Evolutionary conservation across 2,113 vertebrate genomes (phyloP).

Genomic region (Clarias magur): DNA sequence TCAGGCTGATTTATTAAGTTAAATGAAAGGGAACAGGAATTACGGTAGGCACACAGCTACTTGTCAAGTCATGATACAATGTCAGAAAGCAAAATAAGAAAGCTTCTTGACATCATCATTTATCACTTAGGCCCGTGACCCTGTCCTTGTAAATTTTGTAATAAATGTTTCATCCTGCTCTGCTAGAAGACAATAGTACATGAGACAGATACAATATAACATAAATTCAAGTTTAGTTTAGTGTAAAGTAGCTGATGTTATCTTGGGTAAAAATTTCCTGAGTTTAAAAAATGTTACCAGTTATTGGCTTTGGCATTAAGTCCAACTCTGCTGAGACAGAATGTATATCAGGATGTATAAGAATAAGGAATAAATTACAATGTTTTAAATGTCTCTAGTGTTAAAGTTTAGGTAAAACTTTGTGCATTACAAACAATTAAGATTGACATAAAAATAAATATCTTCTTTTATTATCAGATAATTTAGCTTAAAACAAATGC

Average conservation of each 20-base stretch:
- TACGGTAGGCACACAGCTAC: not conserved
- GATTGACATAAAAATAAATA: too few relatives aligned
- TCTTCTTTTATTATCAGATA: too few relatives aligned
- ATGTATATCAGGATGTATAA: not conserved
- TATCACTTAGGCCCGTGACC: slow-evolving; percentile 13
- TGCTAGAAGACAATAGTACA: not conserved
- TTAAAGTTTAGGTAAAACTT: too few relatives aligned
- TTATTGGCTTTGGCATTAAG: not conserved
- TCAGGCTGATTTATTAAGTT: slow-evolving; percentile 28
- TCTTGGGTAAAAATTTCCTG: not conserved
- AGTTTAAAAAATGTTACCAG: not conserved
- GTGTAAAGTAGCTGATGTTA: not conserved
- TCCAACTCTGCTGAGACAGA: not conserved
- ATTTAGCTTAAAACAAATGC: too few relatives aligned
- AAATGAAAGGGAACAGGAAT: slow-evolving; percentile 31
- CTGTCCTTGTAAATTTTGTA: slow-evolving; percentile 30
- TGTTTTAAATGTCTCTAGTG: too few relatives aligned
- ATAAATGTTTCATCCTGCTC: slow-evolving; percentile 24
- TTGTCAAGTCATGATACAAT: slow-evolving; percentile 21
- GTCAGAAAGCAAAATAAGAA: not conserved
- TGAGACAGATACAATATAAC: not conserved
- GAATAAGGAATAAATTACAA: too few relatives aligned
- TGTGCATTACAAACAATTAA: too few relatives aligned
- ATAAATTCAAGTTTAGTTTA: not conserved
- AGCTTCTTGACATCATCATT: slow-evolving; percentile 29